Base-by-base conservation (phyloP, 2,888 invertebrate genomes). In the Chrysotoxum bicinctum region DNA sequence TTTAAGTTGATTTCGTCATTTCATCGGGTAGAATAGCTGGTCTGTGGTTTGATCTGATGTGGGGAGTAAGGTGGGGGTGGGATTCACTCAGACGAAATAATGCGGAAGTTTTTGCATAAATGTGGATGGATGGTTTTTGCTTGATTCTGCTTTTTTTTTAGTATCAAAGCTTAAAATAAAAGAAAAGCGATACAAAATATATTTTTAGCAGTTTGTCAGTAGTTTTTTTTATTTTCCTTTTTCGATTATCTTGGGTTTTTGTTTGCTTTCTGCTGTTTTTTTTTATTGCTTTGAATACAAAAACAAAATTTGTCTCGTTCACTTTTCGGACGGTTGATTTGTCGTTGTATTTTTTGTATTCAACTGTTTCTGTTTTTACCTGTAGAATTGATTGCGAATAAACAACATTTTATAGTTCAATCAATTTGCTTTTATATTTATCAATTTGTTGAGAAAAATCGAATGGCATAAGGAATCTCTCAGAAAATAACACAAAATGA, bases 1-100 rank as follows among this genome's bases (percentile, higher is more conserved):
- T 72, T 58, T 45, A 32, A 50, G 68, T 52, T 68, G 52, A 75
- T 79, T 75, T 84, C 84, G 75, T 74, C 74, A 79, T 84, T 76
- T 72, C 16, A 32, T 32, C 5, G n/a, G 35, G 21, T 52, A 14
- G 50, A 26, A 32, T 30, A 8, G 21, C 32, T 30, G 8, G 9
- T 23, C 2, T 66, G 56, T 50, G 66, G 66, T 30, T 7, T n/a
- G 2, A n/a, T 10, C 12, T 40, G 14, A 21, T 35, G 35, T 37
- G 7, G 14, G 14, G 21, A 21, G 16, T 14, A 35, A 19, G 37
- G 45, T 9, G 10, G 12, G 26, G n/a, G 45, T 35, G 37, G 30
- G 30, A 30, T 78, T 79, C 45, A 66, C 37, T 60, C 72, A 68
- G 45, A 75, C 45, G 30, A 70, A 45, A 37, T 64, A 68, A 76